Percentiles rank a stretch among this genome's conserved stretches.
Evolutionary conservation across 1,140 invertebrate species (phyloP).

Genomic region (Zaprionus tsacasi): DNA sequence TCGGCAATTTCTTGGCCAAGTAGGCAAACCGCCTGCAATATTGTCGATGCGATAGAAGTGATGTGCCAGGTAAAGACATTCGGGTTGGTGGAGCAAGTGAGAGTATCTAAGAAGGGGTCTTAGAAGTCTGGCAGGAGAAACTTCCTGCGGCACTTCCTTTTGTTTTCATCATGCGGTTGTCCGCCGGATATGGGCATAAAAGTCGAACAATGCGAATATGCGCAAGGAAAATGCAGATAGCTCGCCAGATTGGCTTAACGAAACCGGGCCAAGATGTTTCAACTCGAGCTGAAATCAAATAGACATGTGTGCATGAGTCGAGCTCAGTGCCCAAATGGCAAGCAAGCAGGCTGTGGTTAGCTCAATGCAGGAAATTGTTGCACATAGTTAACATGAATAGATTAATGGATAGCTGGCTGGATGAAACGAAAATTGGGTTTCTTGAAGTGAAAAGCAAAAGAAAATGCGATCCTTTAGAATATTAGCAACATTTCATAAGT

Average conservation of each 20-base stretch:
- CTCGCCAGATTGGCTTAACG: constrained; percentile 46
- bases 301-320: neutral
- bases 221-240: constrained; percentile 42
- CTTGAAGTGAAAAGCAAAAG: neutral
- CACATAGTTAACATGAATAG: constrained; percentile 40
- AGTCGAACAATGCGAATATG: constrained; percentile 50
- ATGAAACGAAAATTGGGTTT: neutral
- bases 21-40: constrained; percentile 21
- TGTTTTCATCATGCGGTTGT: constrained; percentile 41
- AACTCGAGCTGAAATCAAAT: constrained; percentile 16
- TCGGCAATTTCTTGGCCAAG: constrained; percentile 40
- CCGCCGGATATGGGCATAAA: constrained; percentile 54
- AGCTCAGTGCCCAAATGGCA: constrained; percentile 6
- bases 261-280: constrained; percentile 18
- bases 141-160: constrained; percentile 47
- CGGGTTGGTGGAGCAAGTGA: neutral
- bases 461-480: neutral
- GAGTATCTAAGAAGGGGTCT: no score
- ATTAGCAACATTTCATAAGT: neutral
- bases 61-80: neutral
- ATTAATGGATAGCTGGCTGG: constrained; percentile 5
- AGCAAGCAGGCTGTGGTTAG: neutral
- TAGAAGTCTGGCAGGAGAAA: constrained; percentile 9
- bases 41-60: constrained; percentile 7
- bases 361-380: constrained; percentile 29